Percentiles rank a stretch among this genome's conserved stretches.
phyloP scores from a whole-genome alignment of 2,797 vertebrate genomes.

The Nannoperca australis region DNA sequence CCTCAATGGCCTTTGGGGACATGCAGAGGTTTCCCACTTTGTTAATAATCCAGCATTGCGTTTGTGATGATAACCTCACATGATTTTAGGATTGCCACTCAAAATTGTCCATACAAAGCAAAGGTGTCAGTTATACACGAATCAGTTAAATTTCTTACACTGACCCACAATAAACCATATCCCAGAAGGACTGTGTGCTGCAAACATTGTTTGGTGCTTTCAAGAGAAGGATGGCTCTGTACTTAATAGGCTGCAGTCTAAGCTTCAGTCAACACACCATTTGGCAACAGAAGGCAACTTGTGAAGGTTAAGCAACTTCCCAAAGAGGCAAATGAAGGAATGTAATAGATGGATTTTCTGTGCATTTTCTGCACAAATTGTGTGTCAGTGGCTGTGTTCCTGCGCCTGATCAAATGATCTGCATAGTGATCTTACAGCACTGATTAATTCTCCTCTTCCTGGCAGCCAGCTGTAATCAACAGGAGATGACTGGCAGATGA shows the following conservation, averaged over 20 bases:
- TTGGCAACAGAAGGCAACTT: slow-evolving; percentile 54
- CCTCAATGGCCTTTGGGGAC: background rate
- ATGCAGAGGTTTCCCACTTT: background rate
- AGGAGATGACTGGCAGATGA: slow-evolving; percentile 79
- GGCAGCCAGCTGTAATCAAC: slow-evolving; percentile 81
- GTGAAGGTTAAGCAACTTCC: slow-evolving; percentile 57
- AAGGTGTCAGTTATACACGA: slow-evolving; percentile 21
- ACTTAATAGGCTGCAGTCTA: background rate
- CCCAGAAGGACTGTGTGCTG: slow-evolving; percentile 4
- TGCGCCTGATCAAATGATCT: slow-evolving; percentile 66
- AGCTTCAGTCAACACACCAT: slow-evolving; percentile 21
- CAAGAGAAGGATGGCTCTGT: slow-evolving; percentile 9
- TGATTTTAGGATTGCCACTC: background rate
- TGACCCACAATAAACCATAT: slow-evolving; percentile 20
- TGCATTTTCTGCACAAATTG: slow-evolving; percentile 60
- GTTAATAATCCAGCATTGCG: background rate
- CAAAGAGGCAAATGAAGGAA: slow-evolving; percentile 32
- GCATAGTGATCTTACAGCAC: slow-evolving; percentile 68
- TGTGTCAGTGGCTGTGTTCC: slow-evolving; percentile 51
- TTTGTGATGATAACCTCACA: slow-evolving; percentile 20
- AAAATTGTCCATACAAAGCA: slow-evolving; percentile 13
- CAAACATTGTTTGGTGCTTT: slow-evolving; percentile 27
- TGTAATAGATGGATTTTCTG: slow-evolving; percentile 50
- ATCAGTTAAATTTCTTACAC: slow-evolving; percentile 29
- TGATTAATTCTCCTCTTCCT: slow-evolving; percentile 73